Evolutionary conservation across 2,797 vertebrate species (phyloP).

Genomic region (Emydoidea blandingii): DNA sequence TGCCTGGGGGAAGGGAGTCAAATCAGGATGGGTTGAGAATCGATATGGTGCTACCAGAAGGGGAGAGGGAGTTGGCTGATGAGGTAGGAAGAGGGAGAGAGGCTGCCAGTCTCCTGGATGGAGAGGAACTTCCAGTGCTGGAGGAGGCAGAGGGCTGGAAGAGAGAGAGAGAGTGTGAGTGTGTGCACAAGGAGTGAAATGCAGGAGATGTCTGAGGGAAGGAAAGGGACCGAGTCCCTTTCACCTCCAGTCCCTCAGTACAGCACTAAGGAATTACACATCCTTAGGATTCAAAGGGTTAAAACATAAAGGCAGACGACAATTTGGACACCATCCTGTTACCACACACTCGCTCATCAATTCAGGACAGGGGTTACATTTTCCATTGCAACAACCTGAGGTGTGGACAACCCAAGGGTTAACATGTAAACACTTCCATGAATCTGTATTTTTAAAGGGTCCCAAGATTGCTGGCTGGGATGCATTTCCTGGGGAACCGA

Average conservation of each 20-base stretch:
- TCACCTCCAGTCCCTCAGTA: neutral
- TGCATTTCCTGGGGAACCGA: neutral
- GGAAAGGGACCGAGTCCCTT: neutral
- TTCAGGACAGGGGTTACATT: neutral
- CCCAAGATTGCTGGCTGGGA: neutral
- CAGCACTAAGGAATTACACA: neutral
- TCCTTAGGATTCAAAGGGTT: neutral
- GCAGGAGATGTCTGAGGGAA: neutral
- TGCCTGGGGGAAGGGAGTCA: neutral
- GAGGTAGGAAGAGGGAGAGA: neutral
- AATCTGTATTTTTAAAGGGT: neutral
- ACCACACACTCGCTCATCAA: neutral
- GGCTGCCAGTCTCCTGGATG: neutral
- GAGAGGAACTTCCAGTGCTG: neutral
- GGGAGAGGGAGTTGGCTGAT: neutral
- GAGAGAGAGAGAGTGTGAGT: neutral
- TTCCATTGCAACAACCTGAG: neutral
- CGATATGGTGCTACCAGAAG: neutral
- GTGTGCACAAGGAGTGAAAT: neutral
- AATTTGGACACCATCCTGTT: neutral
- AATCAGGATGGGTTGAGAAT: neutral
- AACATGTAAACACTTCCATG: neutral
- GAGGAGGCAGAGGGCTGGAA: neutral
- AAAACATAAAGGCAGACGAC: neutral
- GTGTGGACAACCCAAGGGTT: accelerated